A percentile compares a stretch with the other conserved stretches of the same genome.
phyloP scores from a whole-genome alignment of 1,140 invertebrate genomes.

The Hetaerina americana region DNA sequence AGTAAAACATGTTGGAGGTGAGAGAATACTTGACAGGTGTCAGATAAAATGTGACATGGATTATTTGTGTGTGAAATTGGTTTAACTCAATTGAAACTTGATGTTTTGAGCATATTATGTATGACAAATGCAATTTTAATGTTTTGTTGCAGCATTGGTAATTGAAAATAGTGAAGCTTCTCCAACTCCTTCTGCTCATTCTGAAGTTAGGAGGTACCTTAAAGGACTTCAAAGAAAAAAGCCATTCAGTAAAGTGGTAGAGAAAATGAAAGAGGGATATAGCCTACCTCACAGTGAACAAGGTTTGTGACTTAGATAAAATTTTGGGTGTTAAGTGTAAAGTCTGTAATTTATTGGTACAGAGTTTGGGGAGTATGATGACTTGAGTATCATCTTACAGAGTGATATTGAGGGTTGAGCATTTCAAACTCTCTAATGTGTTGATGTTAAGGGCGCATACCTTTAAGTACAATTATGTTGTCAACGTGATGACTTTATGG shows the following conservation, averaged over 20 bases:
- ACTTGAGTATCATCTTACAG: neutral
- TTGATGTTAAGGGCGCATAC: no score
- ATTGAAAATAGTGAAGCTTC: neutral
- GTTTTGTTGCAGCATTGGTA: neutral
- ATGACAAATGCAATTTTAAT: no score
- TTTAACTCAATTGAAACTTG: no score
- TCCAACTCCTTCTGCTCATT: conserved; percentile 4
- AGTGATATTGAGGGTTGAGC: neutral
- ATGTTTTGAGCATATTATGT: no score
- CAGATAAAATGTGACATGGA: no score
- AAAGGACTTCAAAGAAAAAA: conserved; percentile 11
- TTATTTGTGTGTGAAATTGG: no score
- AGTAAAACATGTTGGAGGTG: no score
- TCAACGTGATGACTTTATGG: no score
- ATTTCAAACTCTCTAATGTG: neutral
- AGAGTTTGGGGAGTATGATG: neutral
- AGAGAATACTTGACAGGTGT: no score
- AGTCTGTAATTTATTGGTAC: neutral
- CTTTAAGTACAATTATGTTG: no score
- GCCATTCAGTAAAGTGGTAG: conserved; percentile 8
- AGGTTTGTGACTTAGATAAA: neutral
- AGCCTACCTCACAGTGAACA: neutral
- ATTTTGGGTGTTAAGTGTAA: neutral
- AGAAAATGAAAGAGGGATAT: conserved; percentile 9
- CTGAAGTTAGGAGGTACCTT: conserved; percentile 9